Conservation (phyloP, 2,113 vertebrate species). For the Ciconia boyciana region DNA sequence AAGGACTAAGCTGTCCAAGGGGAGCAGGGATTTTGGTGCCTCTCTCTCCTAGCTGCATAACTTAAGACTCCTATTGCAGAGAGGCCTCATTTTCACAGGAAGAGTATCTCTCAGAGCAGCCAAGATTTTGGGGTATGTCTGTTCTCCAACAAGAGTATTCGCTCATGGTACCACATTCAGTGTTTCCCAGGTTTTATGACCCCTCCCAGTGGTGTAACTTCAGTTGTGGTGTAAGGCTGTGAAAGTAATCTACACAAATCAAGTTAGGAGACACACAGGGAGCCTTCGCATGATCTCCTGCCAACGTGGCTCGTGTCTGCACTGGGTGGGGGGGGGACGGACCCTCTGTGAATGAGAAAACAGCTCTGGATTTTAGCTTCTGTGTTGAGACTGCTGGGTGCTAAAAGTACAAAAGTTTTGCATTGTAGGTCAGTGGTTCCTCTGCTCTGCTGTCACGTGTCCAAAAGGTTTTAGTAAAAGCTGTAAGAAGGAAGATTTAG, state of each 20-base stretch:
- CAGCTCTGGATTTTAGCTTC: neutral
- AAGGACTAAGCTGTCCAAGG: neutral
- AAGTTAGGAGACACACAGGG: neutral
- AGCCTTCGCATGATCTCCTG: neutral
- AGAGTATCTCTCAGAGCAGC: neutral
- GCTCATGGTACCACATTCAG: neutral
- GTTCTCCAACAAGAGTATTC: neutral
- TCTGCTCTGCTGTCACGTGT: neutral
- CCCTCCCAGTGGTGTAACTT: neutral
- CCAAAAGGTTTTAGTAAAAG: neutral
- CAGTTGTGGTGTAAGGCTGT: neutral
- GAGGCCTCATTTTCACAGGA: neutral
- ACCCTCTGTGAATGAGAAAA: neutral
- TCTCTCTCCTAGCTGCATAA: neutral
- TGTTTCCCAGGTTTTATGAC: neutral
- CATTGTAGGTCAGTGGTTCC: neutral
- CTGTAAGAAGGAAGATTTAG: neutral
- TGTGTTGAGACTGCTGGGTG: neutral
- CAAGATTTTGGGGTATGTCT: neutral
- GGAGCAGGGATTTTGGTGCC: neutral
- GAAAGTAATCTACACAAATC: neutral
- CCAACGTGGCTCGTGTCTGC: neutral
- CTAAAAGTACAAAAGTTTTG: neutral
- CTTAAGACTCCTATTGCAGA: neutral
- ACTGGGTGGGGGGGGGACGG: neutral